Evolutionary conservation across 2,888 invertebrate species (phyloP).

Genomic region (Leptinotarsa haldemani): DNA sequence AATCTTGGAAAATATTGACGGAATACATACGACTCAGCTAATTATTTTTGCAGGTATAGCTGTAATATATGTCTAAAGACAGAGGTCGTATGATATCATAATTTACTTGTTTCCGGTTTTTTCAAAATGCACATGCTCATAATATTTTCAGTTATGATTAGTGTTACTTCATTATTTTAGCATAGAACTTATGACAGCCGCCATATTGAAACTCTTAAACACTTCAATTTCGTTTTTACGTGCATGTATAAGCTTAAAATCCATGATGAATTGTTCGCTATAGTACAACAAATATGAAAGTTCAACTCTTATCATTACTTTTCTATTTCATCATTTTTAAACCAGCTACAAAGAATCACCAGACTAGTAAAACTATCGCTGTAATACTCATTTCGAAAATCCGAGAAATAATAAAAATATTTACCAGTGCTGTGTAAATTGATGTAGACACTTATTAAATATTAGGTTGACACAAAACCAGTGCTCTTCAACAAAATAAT

Average conservation of each 20-base stretch:
- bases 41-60: too few relatives aligned
- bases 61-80: too few relatives aligned
- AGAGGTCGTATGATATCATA: too few relatives aligned
- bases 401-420: background rate
- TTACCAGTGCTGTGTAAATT: constrained; percentile 12
- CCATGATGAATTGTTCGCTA: background rate
- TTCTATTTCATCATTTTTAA: constrained; percentile 9
- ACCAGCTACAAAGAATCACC: background rate
- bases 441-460: constrained; percentile 3
- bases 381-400: constrained; percentile 8
- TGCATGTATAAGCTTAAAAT: background rate
- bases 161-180: too few relatives aligned
- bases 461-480: constrained; percentile 12
- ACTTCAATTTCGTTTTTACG: too few relatives aligned
- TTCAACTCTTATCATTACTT: constrained; percentile 7
- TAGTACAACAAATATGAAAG: constrained; percentile 5
- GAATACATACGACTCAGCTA: too few relatives aligned
- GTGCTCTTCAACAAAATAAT: constrained; percentile 4
- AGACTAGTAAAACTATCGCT: background rate
- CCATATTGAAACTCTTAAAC: too few relatives aligned
- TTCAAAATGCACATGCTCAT: too few relatives aligned
- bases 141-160: too few relatives aligned
- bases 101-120: too few relatives aligned
- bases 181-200: too few relatives aligned
- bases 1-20: too few relatives aligned